phyloP scores from a whole-genome alignment of 2,888 invertebrate genomes.

The Epiperipatus broadwayi region DNA sequence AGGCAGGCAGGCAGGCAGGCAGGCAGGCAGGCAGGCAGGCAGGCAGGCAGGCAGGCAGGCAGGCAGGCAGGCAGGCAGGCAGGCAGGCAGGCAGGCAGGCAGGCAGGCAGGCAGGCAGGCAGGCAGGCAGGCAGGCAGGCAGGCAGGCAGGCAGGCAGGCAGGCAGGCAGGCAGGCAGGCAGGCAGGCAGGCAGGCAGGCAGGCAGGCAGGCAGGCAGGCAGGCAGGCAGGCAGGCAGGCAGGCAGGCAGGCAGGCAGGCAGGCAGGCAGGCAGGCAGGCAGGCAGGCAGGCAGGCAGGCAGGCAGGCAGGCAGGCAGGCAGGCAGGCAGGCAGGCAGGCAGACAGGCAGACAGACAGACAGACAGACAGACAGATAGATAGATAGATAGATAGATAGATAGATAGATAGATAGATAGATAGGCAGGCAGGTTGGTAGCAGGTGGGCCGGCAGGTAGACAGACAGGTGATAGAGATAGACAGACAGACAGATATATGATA shows the following conservation, averaged over 20 bases:
- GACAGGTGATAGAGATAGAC: too few relatives aligned
- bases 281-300: constrained; percentile 1
- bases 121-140: constrained; percentile 1
- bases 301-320: constrained; percentile 3
- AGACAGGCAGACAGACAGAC: too few relatives aligned
- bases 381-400: too few relatives aligned
- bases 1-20: neutral
- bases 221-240: constrained; percentile 1
- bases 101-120: constrained; percentile 1
- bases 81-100: neutral
- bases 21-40: constrained; percentile 1
- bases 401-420: too few relatives aligned
- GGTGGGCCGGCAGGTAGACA: too few relatives aligned
- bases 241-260: neutral
- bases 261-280: neutral
- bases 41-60: constrained; percentile 1
- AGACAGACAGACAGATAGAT: too few relatives aligned
- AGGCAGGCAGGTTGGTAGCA: too few relatives aligned
- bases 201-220: neutral
- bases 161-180: constrained; percentile 1
- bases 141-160: neutral
- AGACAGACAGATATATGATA: too few relatives aligned
- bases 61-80: neutral
- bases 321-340: too few relatives aligned
- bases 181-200: neutral